Conservation (phyloP, 2,797 vertebrate species). For the Knipowitschia caucasica region DNA sequence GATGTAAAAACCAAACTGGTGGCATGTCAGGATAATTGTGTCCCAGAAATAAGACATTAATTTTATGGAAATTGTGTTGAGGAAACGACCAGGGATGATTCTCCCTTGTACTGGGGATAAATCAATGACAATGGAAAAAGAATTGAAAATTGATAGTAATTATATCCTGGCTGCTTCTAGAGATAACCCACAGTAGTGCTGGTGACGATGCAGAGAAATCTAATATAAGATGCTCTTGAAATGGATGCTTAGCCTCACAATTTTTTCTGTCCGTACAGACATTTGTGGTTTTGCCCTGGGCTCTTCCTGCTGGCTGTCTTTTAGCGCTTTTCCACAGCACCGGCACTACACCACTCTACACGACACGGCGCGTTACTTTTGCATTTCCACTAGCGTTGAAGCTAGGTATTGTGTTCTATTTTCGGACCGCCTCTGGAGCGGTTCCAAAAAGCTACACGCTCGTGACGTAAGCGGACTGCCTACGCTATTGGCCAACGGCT, state of each 20-base stretch:
- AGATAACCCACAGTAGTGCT: slow-evolving; percentile 3
- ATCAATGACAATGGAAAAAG: slow-evolving; percentile 4
- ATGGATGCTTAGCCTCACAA: slow-evolving; percentile 1
- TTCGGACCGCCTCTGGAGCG: no score
- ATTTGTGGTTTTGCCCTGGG: slow-evolving; percentile 6
- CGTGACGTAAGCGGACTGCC: no score
- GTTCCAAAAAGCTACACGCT: no score
- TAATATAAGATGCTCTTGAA: slow-evolving; percentile 3
- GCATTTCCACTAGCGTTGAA: no score
- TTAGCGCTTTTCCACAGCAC: no score
- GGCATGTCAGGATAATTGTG: slow-evolving; percentile 40
- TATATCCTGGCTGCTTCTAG: slow-evolving; percentile 10
- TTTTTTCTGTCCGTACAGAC: background rate
- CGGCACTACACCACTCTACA: no score
- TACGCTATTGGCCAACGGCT: no score
- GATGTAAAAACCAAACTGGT: slow-evolving; percentile 16
- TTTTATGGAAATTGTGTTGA: slow-evolving; percentile 25
- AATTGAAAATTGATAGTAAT: slow-evolving; percentile 26
- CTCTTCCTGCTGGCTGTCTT: slow-evolving; percentile 35
- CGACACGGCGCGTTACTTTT: no score
- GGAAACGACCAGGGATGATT: slow-evolving; percentile 7
- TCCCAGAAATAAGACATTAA: slow-evolving; percentile 21
- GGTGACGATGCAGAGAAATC: background rate
- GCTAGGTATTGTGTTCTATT: no score
- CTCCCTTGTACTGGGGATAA: slow-evolving; percentile 15